Conservation (phyloP, 2,888 invertebrate genomes). For the Enchytraeus crypticus region DNA sequence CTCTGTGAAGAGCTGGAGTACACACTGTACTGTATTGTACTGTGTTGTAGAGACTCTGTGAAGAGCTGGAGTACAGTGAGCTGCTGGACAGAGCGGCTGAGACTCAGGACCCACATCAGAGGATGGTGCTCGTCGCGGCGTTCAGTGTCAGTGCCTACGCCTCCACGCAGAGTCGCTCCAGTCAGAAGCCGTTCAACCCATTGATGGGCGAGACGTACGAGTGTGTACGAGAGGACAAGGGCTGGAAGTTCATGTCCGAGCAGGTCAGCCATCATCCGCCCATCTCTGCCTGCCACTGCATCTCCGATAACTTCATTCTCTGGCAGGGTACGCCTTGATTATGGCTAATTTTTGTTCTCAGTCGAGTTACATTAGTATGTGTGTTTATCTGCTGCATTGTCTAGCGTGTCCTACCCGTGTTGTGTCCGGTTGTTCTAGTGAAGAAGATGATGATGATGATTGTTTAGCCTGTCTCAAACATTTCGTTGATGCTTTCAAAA, state of each 20-base stretch:
- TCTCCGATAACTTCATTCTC: slow-evolving; percentile 66
- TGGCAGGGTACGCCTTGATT: slow-evolving; percentile 57
- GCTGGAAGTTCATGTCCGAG: slow-evolving; percentile 69
- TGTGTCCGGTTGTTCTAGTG: too few species aligned
- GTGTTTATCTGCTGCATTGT: background rate
- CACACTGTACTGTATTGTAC: slow-evolving; percentile 52
- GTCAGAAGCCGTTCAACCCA: slow-evolving; percentile 77
- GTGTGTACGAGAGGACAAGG: slow-evolving; percentile 66
- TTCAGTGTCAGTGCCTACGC: slow-evolving; percentile 75
- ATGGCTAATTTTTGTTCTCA: background rate
- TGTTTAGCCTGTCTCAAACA: too few species aligned
- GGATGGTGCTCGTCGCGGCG: slow-evolving; percentile 65
- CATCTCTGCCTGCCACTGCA: slow-evolving; percentile 70
- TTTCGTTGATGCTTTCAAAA: too few species aligned
- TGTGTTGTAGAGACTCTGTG: slow-evolving; percentile 10
- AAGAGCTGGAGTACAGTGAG: slow-evolving; percentile 74
- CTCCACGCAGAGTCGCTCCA: slow-evolving; percentile 63
- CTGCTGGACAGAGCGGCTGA: slow-evolving; percentile 67
- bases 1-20: slow-evolving; percentile 77
- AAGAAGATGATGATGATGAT: too few species aligned
- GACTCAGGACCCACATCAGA: slow-evolving; percentile 59
- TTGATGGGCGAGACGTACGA: slow-evolving; percentile 74
- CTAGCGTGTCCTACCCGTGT: background rate
- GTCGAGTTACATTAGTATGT: background rate
- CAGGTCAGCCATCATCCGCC: slow-evolving; percentile 82